A percentile compares a stretch with the other conserved stretches of the same genome.
These are phyloP conservation scores for Athalia cordata DNA, from an alignment of 2,888 invertebrate species.

Conservation along the genomic window DNA sequence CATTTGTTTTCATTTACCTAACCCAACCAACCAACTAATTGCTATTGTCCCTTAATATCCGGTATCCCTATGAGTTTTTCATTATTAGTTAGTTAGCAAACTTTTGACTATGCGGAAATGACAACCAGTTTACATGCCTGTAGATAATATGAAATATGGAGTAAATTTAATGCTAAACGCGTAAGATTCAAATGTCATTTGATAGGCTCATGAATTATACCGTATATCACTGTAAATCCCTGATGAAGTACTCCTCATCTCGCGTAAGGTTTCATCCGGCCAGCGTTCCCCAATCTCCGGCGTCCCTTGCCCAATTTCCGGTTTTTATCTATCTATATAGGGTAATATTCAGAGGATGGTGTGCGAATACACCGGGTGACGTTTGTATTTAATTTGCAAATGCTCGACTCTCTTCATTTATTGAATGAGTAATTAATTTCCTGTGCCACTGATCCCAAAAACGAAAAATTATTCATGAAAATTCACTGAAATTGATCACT, in stretches of 20 bases:
- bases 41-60: constrained; percentile 5
- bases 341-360: too few relatives aligned
- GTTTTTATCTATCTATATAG: constrained; percentile 22
- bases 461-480: too few relatives aligned
- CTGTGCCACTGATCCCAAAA: too few relatives aligned
- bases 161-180: neutral
- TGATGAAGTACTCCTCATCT: constrained; percentile 23
- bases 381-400: too few relatives aligned
- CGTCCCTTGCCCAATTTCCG: constrained; percentile 44
- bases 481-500: too few relatives aligned
- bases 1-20: neutral
- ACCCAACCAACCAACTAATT: neutral
- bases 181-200: neutral
- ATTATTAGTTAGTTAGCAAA: too few relatives aligned
- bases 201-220: constrained; percentile 9
- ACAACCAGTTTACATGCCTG: neutral
- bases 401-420: too few relatives aligned
- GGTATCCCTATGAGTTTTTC: neutral
- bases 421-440: too few relatives aligned
- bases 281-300: constrained; percentile 42
- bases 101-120: too few relatives aligned
- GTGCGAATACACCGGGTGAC: too few relatives aligned
- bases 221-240: neutral
- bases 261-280: constrained; percentile 32
- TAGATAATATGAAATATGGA: neutral